Base-by-base conservation (phyloP, 1,140 invertebrate genomes). In the Drosophila biarmipes region DNA sequence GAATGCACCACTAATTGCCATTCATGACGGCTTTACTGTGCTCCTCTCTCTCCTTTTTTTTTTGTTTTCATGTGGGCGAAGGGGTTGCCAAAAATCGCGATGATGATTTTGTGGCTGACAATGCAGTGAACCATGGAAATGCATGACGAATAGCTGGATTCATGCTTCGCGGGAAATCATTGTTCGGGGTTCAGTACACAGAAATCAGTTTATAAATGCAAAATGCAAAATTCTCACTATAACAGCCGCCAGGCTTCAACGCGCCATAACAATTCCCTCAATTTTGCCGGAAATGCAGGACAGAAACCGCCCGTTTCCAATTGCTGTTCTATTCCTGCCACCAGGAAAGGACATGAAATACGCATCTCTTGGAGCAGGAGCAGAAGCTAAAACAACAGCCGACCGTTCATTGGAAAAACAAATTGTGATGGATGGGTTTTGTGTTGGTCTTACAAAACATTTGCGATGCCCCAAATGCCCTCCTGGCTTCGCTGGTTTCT, bases 151-250 rank as follows among this genome's bases (percentile, higher is more conserved):
- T 68, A 46, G 45, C 43, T 27, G 46, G 61, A 34, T 37, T 37
- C 59, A 68, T 40, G 62, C n/a, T 64, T 62, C 42, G 31, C 17
- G 42, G 7, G 17, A 38, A 24, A 58, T 48, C 45, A 71, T 66
- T 55, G 42, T 54, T 67, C 15, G 27, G 46, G 6, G 74, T 58
- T 58, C 35, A 37, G 15, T 12, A 14, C 84, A 82, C 84, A 82
- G 82, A 78, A 89, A 78, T 63, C 66, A 73, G 82, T 82, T 78
- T 89, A 89, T 87, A 89, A 89, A 87, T 87, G 82, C 82, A 79
- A 87, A 89, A 87, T 87, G 84, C 82, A 79, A 87, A 87, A 89
- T 87, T 87, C 84, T 73, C 82, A 69, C 84, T 79, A 73, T 82
- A 87, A 87, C 80, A 75, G 63, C 73, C 82, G 66, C 57, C 46